Evolutionary conservation across 2,797 vertebrate species (phyloP), one percentile per base, ranked within the genome.

Genomic region (Cossypha dichroa): DNA sequence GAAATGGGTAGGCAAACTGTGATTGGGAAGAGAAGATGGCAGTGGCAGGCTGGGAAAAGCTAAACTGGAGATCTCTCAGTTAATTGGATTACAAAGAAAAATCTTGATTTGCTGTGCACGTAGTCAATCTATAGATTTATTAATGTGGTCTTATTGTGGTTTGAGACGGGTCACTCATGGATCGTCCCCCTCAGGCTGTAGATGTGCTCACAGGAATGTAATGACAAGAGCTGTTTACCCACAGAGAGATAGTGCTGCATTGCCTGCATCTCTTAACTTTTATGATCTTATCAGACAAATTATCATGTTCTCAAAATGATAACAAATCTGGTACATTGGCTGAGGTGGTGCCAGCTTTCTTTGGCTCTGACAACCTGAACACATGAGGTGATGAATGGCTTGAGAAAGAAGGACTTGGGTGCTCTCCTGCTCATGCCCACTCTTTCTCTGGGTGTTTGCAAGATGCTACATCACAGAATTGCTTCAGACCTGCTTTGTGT

Each of bases 101-200:
- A 16, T 25, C 29, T 40, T 67, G 18, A 49, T 86, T 87, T 75
- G 23, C 41, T 86, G 15, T 64, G 15, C 15, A 20, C 1, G 1
- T 48, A 63, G 52, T 66, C 52, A 67, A 3, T 77, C 49, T 75
- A 29, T 80, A 56, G 21, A 31, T 11, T 70, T 59, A 67, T 46
- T 62, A 46, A 43, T 0, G 0, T 41, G 26, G 8, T 58, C 6
- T 75, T 48, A 10, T 6, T 9, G 4, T 67, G 36, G 16, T 81
- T 88, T 68, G 72, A 81, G 66, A n/a, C 29, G 13, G 36, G 29
- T 51, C 26, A 7, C 41, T 64, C 43, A 23, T 22, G 25, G 29
- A 56, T 78, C 5, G 3, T 56, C 11, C 29, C n/a, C 15, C 16
- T 92, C 10, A 34, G 43, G 64, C 74, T 86, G 29, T 63, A 67